These are phyloP conservation scores for Aurelia aurita DNA, from an alignment of 30 jellyfish, hydroid and myxozoan genomes.

Conservation along the genomic window DNA sequence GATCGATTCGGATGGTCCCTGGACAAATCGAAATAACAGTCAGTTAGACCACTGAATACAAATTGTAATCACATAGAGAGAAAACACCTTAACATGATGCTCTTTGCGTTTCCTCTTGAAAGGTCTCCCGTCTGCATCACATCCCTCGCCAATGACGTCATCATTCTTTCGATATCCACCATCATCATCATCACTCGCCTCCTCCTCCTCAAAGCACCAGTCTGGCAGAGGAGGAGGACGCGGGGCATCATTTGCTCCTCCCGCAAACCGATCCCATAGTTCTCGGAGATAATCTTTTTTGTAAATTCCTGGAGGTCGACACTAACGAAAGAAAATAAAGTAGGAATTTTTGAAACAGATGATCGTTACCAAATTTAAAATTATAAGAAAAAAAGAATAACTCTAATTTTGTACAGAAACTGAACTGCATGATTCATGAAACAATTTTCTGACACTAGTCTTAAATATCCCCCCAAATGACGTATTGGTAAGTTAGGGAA, in stretches of 20 bases:
- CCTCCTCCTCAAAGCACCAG: conserved; percentile 96
- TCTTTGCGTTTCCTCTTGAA: conserved; percentile 65
- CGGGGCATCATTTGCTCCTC: conserved; percentile 84
- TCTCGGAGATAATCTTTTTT: conserved; percentile 75
- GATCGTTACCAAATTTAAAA: no score
- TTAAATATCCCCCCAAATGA: no score
- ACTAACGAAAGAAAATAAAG: conserved; percentile 9
- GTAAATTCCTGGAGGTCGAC: conserved; percentile 98
- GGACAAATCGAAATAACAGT: no score
- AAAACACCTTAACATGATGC: conserved; percentile 63
- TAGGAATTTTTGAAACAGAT: no score
- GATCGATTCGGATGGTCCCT: no score
- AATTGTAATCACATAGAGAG: no score
- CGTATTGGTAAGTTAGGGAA: no score
- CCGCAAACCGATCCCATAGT: conserved; percentile 79
- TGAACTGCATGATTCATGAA: no score
- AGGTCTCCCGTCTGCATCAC: conserved; percentile 49
- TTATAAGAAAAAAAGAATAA: no score
- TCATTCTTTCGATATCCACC: conserved; percentile 43
- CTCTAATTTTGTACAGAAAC: no score
- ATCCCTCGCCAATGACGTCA: conserved; percentile 14
- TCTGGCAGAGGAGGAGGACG: conserved; percentile 91
- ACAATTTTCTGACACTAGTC: no score
- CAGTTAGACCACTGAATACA: no score
- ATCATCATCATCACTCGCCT: conserved; percentile 59